Base-by-base conservation (phyloP, 2,888 invertebrate species). In the Polietes domitor region DNA sequence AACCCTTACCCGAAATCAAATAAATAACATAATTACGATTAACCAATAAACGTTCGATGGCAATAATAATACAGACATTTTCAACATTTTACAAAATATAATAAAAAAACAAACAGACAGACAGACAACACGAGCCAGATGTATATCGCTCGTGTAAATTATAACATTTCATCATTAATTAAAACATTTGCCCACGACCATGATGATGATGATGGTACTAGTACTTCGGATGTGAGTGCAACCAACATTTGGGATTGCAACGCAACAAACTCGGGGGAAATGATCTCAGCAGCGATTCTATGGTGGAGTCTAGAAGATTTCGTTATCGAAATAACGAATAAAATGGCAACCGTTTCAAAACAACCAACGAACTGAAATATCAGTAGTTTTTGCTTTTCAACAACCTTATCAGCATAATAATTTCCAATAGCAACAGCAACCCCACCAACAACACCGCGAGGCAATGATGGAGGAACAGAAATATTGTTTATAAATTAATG, bases 361-460 rank as follows among this genome's bases (percentile, higher is more conserved):
- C 58, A n/a, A 26, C 58, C 58, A 32, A 37, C 37, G 37, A 37
- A 37, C 7, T 61, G 24, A 24, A 61, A 61, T 61, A 61, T 28
- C 61, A 61, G 61, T 32, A 43, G 0, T 17, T 2, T 76, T 83
- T 61, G 24, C 65, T 72, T 37, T 47, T 73, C 73, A 83, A 80
- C 83, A 55, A 72, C 43, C 65, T 83, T 83, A 84, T 80, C 84
- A 73, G 28, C 50, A n/a, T 68, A 81, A 50, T 76, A 81, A 76
- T 76, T 84, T 81, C 70, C 71, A 32, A 53, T 28, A 71, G 32
- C 17, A 73, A 70, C 70, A 71, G 37, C 37, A 37, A n/a, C n/a
- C n/a, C 10, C 50, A 53, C 17, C 21, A 10, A 28, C 61, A 47
- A 47, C n/a, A 47, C 41, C 41, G 12, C 41, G 6, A 12, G 9